phyloP scores from a whole-genome alignment of 2,113 vertebrate species.

The Eulemur rufifrons region DNA sequence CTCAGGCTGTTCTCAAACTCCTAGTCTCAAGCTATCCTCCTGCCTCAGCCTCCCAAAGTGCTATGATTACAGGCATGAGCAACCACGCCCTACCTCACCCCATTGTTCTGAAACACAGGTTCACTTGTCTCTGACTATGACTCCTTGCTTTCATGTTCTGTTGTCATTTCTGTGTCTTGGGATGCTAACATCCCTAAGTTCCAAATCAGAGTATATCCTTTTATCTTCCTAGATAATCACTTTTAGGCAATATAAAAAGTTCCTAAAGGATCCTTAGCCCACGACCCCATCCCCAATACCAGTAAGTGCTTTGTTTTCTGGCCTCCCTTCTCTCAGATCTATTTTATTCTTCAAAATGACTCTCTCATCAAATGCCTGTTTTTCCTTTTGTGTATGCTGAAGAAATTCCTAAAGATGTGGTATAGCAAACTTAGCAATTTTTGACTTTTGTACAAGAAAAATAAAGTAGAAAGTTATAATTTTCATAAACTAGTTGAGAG shows the following conservation, averaged over 20 bases:
- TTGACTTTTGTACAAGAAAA: not conserved
- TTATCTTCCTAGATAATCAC: not conserved
- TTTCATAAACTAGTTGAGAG: conserved; percentile 23
- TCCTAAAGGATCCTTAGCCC: not conserved
- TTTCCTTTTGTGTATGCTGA: not conserved
- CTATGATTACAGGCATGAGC: no score
- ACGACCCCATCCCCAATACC: not conserved
- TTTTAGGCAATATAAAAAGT: not conserved
- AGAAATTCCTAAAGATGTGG: conserved; percentile 1
- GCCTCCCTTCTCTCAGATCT: not conserved
- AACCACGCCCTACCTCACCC: not conserved
- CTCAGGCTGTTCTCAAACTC: not conserved
- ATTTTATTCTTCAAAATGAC: conserved; percentile 36
- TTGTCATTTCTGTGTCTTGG: not conserved
- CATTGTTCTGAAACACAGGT: not conserved
- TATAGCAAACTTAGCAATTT: not conserved
- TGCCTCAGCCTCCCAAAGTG: not conserved
- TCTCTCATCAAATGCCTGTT: not conserved
- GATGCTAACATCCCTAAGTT: not conserved
- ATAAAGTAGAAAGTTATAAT: not conserved
- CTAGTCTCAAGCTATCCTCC: not conserved
- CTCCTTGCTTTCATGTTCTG: not conserved
- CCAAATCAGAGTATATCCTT: not conserved
- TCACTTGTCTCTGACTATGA: not conserved
- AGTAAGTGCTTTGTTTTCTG: conserved; percentile 14